Evolutionary conservation across 2,797 vertebrate genomes (phyloP), one percentile per base, ranked within the genome.

Genomic region (Taeniopygia guttata): DNA sequence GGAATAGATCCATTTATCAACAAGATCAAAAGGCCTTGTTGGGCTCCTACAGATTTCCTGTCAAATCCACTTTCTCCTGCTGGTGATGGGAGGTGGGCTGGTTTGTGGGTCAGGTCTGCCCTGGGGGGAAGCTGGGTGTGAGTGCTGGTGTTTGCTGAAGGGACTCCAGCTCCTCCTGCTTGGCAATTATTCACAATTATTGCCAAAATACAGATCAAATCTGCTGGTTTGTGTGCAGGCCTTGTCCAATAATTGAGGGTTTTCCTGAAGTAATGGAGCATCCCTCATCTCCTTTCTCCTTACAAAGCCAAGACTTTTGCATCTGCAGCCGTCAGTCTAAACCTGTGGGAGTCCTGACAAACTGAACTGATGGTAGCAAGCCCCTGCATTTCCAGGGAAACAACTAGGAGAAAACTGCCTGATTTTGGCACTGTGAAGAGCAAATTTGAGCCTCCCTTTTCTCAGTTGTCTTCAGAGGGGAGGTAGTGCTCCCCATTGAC

Each of bases 261-360:
- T 83, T 56, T 40, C 15, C 42, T 77, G 32, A 60, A 45, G 25
- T 42, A 21, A 30, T 1, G 13, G 27, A 56, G 21, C 15, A 38
- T 34, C 27, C 64, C 74, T 74, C 62, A 30, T 49, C 32, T 30
- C 30, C 45, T 72, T 32, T 9, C 29, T 84, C 36, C 32, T 70
- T 32, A 36, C 8, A 40, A 55, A 84, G 25, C 32, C 66, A 68
- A 45, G 30, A 29, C 5, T n/a, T 81, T 12, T 40, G 40, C 7
- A 5, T 56, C 45, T 42, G n/a, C 19, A 81, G n/a, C 43, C 64
- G 29, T 36, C 29, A 60, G 1, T 8, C 11, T 42, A 25, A 73
- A 26, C 9, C 62, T 0, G 0, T 17, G 46, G 40, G 21, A 76
- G 4, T 30, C 21, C 6, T 27, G 49, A 9, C 16, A 49, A 60